Evolutionary conservation across 2,113 vertebrate species (phyloP), one percentile per base, ranked within the genome.

Genomic region (Siniperca knerii): DNA sequence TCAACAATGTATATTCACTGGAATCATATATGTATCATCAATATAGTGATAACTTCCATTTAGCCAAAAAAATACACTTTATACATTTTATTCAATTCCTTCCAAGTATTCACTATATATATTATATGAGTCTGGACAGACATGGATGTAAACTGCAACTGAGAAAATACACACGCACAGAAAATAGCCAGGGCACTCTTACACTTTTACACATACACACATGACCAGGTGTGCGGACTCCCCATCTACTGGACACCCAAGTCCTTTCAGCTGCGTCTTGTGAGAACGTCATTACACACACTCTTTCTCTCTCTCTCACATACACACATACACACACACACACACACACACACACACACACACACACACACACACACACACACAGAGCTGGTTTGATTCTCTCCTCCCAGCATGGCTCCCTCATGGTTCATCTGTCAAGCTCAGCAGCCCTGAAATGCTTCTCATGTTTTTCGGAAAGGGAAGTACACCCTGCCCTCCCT

Each of bases 381-480:
- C 71, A 65, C 55, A 73, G 77, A 68, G 62, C 64, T 35, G 46
- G 86, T 84, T 85, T 83, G 65, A 87, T 87, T 89, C 78, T 44
- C 79, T 82, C 83, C 73, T 46, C 85, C 84, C 84, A 84, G 84
- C 77, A 66, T 37, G 81, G 42, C 55, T 77, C 50, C 77, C 74
- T 85, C 37, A 42, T 44, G 80, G 75, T 79, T 73, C 74, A 37
- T 83, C 79, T 81, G 91, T 92, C 66, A 82, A 79, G 85, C 88
- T 86, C 73, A 72, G 75, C 77, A 80, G 48, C 67, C 79, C 79
- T 85, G 75, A 89, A 89, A 87, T 20, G 25, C 84, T 79, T 86
- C 79, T 84, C 68, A 40, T 90, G 70, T 92, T 90, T 85, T 78
- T 65, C 23, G 35, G 35, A 81, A 62, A 65, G 23, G 65, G 25